These are phyloP conservation scores for Halocaridina rubra DNA, from an alignment of 2,888 invertebrate genomes.

Conservation along the genomic window DNA sequence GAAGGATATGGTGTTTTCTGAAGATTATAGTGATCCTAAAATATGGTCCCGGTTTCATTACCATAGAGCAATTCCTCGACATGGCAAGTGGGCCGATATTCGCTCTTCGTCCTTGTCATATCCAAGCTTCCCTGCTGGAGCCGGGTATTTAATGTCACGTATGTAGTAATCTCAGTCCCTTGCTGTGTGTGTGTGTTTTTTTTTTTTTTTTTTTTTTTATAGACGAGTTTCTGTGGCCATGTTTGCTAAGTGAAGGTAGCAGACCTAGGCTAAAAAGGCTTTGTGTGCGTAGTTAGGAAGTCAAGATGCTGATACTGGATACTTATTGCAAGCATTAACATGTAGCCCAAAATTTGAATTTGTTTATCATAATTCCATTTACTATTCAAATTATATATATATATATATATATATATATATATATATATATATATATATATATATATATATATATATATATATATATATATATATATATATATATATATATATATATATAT, in stretches of 20 bases:
- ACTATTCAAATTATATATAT: background rate
- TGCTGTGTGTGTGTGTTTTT: no score
- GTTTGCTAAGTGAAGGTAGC: no score
- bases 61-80: slow-evolving; percentile 29
- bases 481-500: background rate
- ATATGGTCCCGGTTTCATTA: slow-evolving; percentile 33
- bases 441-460: slow-evolving; percentile 5
- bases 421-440: slow-evolving; percentile 5
- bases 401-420: background rate
- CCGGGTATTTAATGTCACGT: slow-evolving; percentile 51
- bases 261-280: no score
- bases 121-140: slow-evolving; percentile 44
- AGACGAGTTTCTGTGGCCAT: no score
- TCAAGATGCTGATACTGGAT: no score
- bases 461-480: slow-evolving; percentile 16
- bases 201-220: no score
- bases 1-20: background rate
- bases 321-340: no score
- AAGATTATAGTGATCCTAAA: background rate
- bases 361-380: background rate
- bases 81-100: slow-evolving; percentile 40
- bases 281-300: no score
- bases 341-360: background rate
- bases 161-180: background rate
- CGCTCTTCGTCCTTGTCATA: slow-evolving; percentile 27